These are phyloP conservation scores for Danaus melanippus DNA, from an alignment of 1,140 invertebrate genomes.

Conservation along the genomic window DNA sequence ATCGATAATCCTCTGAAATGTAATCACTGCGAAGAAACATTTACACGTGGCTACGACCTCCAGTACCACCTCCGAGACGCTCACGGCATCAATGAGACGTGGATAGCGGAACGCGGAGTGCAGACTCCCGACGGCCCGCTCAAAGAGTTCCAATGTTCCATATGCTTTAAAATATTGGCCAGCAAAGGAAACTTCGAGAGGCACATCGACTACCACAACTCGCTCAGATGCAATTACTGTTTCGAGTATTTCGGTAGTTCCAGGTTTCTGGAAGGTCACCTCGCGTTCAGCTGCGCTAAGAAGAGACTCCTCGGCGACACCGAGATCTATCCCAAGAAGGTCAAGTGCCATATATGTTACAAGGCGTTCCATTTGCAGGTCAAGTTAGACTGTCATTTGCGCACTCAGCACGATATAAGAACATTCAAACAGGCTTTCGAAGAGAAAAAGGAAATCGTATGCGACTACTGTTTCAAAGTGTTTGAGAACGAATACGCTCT, in stretches of 20 bases:
- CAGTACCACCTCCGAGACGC: conserved; percentile 58
- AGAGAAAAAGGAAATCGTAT: conserved; percentile 46
- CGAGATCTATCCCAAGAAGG: conserved; percentile 54
- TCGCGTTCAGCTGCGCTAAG: conserved; percentile 60
- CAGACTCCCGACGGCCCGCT: conserved; percentile 40
- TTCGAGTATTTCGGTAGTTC: conserved; percentile 62
- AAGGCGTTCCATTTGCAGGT: conserved; percentile 68
- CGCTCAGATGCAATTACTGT: conserved; percentile 67
- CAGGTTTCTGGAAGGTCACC: conserved; percentile 62
- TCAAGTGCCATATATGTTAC: conserved; percentile 65
- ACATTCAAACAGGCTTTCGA: conserved; percentile 38
- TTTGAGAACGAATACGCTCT: conserved; percentile 62
- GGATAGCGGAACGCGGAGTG: conserved; percentile 49
- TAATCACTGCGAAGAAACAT: conserved; percentile 52
- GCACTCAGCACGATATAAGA: conserved; percentile 52
- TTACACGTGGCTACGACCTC: conserved; percentile 53
- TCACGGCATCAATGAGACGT: conserved; percentile 57
- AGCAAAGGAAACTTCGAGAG: conserved; percentile 61
- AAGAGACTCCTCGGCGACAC: conserved; percentile 61
- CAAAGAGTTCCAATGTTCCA: conserved; percentile 61
- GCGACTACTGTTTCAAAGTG: conserved; percentile 67
- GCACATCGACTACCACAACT: conserved; percentile 67
- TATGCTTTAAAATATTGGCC: conserved; percentile 64
- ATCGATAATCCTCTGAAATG: conserved; percentile 57
- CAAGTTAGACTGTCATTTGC: conserved; percentile 67